A percentile compares a stretch with the other conserved stretches of the same genome.
Evolutionary conservation across 1,140 invertebrate genomes (phyloP).

Genomic region (Nebria ingens): DNA sequence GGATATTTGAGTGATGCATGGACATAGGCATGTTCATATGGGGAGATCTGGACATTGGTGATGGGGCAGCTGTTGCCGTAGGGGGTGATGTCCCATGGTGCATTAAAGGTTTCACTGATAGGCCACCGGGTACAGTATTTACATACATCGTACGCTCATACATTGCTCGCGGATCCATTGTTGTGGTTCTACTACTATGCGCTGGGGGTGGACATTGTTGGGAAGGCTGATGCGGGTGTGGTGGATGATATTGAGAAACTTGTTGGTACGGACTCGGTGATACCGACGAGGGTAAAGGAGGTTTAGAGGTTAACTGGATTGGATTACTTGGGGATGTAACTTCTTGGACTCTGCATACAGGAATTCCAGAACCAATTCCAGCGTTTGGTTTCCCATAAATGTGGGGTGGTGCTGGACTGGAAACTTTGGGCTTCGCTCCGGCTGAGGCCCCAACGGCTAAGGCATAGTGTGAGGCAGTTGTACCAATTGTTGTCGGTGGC

Average conservation of each 20-base stretch:
- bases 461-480: slow-evolving; percentile 28
- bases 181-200: slow-evolving; percentile 37
- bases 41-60: slow-evolving; percentile 39
- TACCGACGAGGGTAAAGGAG: slow-evolving; percentile 38
- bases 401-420: slow-evolving; percentile 65
- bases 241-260: slow-evolving; percentile 44
- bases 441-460: slow-evolving; percentile 24
- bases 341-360: slow-evolving; percentile 44
- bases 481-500: slow-evolving; percentile 17
- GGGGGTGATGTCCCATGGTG: slow-evolving; percentile 39
- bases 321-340: slow-evolving; percentile 30
- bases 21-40: slow-evolving; percentile 37
- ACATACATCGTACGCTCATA: slow-evolving; percentile 23
- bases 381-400: slow-evolving; percentile 62
- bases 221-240: slow-evolving; percentile 33
- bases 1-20: slow-evolving; percentile 33
- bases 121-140: slow-evolving; percentile 39
- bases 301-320: slow-evolving; percentile 54
- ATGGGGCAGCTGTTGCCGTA: slow-evolving; percentile 40
- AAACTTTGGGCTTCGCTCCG: slow-evolving; percentile 59
- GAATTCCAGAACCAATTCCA: slow-evolving; percentile 49
- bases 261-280: slow-evolving; percentile 55
- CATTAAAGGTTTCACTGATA: slow-evolving; percentile 30
- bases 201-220: slow-evolving; percentile 40
- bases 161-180: slow-evolving; percentile 12